Evolutionary conservation across 2,113 vertebrate species (phyloP), one percentile per base, ranked within the genome.

Genomic region (Calyptommatus sinebrachiatus): DNA sequence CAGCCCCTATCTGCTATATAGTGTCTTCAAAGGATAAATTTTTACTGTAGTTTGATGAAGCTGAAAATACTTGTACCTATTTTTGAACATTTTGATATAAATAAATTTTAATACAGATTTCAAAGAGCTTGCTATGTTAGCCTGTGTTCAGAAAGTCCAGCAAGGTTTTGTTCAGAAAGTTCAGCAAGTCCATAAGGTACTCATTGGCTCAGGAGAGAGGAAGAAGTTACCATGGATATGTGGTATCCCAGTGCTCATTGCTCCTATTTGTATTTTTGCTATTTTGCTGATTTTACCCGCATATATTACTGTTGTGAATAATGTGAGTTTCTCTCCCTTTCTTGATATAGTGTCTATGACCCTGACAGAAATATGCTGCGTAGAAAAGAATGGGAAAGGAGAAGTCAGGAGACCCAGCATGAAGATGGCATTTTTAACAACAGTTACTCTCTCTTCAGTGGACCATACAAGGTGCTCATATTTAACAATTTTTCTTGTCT

Each of bases 381-480:
- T 80, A 95, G 93, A 88, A 96, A 95, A 80, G 95, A 96, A 83
- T 94, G 94, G 89, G 95, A 96, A 79, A 93, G 93, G 85, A 94
- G 94, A 88, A 96, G 90, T 85, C 95, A 96, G 89, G 95, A 96
- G 77, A 78, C 91, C 14, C 94, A 95, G 61, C 94, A 95, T 88
- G 93, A 94, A 83, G 93, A 95, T 45, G 88, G 91, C 66, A 0
- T 88, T 0, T 95, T 95, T 90, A 93, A 88, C 84, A 89, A 68
- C 0, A 94, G 90, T 91, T 96, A 95, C 83, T 95, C 95, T 53
- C 95, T 96, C 87, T 96, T 96, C 92, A 95, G 94, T 77, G 95
- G 95, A 90, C 95, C 95, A 0, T 96, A 95, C 84, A 96, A 96
- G 95, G 95, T 96, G 95, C 85, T 83, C 76, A 71, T 81, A 80